These are phyloP conservation scores for Callyntrura guangdongensis DNA, from an alignment of 2,888 invertebrate genomes.

Conservation along the genomic window DNA sequence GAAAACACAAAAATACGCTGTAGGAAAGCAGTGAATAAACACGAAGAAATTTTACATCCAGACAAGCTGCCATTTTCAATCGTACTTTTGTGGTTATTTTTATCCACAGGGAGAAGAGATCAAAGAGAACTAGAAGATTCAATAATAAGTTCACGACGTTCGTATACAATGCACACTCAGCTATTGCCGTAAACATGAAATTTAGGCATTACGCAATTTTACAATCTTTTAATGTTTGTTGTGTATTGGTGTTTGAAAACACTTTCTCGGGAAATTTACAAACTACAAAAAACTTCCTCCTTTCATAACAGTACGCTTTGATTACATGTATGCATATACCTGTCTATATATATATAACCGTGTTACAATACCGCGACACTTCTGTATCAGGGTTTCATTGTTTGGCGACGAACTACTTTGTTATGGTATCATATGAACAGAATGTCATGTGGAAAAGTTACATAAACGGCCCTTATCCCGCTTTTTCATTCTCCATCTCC, in stretches of 20 bases:
- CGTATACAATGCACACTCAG: not conserved
- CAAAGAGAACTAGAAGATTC: slow-evolving; percentile 42
- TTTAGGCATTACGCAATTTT: not conserved
- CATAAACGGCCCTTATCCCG: not conserved
- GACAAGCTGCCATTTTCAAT: slow-evolving; percentile 39
- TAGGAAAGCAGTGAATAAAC: slow-evolving; percentile 38
- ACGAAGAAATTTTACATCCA: not conserved
- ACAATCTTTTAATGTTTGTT: not conserved
- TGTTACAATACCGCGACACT: no score
- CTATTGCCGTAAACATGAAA: not conserved
- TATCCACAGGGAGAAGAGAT: slow-evolving; percentile 37
- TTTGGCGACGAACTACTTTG: slow-evolving; percentile 1
- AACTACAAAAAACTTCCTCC: not conserved
- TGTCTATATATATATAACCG: no score
- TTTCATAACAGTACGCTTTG: not conserved
- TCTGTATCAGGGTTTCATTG: not conserved
- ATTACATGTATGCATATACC: slow-evolving; percentile 12
- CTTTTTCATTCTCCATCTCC: not conserved
- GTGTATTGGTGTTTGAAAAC: not conserved
- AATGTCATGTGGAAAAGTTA: not conserved
- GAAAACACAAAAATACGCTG: not conserved
- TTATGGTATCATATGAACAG: slow-evolving; percentile 30
- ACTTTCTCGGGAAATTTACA: not conserved
- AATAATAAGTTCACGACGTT: slow-evolving; percentile 24
- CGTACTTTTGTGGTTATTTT: slow-evolving; percentile 10